Evolutionary conservation across 2,113 vertebrate species (phyloP).

Genomic region (Corvus cornix): DNA sequence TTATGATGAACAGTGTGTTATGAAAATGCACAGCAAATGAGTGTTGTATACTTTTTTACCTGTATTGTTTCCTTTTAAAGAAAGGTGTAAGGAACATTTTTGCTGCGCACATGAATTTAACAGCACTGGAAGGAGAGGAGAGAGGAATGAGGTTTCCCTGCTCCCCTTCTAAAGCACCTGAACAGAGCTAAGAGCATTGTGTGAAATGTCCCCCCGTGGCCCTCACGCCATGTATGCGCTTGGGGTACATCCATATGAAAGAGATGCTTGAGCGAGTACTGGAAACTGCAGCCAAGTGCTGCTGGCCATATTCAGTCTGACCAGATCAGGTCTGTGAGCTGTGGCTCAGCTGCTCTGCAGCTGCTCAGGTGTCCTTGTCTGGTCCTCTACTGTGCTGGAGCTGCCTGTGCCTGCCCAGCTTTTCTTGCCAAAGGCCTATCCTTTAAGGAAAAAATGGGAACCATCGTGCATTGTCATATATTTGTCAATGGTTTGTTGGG

Average conservation of each 20-base stretch:
- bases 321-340: too few species aligned
- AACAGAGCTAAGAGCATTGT: accelerated
- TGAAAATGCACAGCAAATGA: not conserved
- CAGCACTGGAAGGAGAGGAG: not conserved
- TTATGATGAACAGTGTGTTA: not conserved
- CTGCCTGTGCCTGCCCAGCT: not conserved
- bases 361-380: not conserved
- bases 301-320: not conserved
- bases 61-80: not conserved
- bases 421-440: not conserved
- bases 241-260: not conserved
- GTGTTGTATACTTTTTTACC: not conserved
- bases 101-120: not conserved
- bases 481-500: not conserved
- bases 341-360: not conserved
- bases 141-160: not conserved
- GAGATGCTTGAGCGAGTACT: too few species aligned
- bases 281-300: not conserved
- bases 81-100: not conserved
- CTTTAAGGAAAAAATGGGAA: not conserved
- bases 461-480: accelerated
- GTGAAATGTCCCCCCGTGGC: not conserved
- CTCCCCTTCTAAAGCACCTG: not conserved
- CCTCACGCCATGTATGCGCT: accelerated
- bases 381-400: not conserved